A percentile compares a stretch with the other conserved stretches of the same genome.
These are phyloP conservation scores for Dolichoris vasculosae DNA, from an alignment of 1,140 invertebrate genomes.

Conservation along the genomic window DNA sequence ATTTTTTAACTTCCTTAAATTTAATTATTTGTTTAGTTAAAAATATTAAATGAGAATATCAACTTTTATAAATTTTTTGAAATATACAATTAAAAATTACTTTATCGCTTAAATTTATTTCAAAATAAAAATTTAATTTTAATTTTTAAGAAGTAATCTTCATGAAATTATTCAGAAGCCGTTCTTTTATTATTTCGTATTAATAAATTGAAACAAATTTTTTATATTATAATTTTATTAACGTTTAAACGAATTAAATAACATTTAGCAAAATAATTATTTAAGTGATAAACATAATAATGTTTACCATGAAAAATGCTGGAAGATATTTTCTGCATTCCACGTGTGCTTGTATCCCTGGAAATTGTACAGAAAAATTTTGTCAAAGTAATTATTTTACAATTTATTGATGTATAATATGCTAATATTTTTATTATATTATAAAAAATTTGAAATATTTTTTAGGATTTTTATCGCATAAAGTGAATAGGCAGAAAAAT, in stretches of 20 bases:
- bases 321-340: conserved; percentile 25
- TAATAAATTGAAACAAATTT: background rate
- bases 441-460: background rate
- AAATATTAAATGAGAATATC: too few relatives aligned
- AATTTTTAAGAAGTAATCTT: background rate
- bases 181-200: background rate
- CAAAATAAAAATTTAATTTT: too few relatives aligned
- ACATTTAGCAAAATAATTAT: background rate
- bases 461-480: conserved; percentile 12
- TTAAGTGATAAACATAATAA: background rate
- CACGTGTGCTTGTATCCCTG: conserved; percentile 37
- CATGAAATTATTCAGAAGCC: background rate
- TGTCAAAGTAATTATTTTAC: conserved; percentile 26
- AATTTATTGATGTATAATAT: background rate
- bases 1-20: too few relatives aligned
- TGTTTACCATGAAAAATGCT: conserved; percentile 2
- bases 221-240: background rate
- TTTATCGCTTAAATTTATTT: too few relatives aligned
- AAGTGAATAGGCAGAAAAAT: background rate
- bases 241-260: background rate
- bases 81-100: background rate
- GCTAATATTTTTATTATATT: background rate
- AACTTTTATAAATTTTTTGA: background rate
- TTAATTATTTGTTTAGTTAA: too few relatives aligned
- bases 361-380: conserved; percentile 7